Base-by-base conservation (phyloP, 1,140 invertebrate species). In the Macrobrachium rosenbergii region DNA sequence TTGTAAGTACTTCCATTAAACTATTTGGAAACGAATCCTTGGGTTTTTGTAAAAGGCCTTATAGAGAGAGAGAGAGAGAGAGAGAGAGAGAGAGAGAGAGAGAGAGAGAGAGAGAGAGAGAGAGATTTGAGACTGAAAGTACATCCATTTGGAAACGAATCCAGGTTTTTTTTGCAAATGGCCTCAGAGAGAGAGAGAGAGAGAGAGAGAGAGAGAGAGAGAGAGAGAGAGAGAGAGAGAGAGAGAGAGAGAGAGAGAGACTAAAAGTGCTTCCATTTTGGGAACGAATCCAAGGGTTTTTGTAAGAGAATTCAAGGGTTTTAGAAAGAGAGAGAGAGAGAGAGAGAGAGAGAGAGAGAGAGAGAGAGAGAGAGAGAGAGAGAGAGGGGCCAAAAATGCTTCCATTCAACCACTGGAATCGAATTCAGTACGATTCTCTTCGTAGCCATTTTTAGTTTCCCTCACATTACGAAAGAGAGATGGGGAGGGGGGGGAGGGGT, bases 401-500 rank as follows among this genome's bases (percentile, higher is more conserved):
- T 19, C 7, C n/a, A 28, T 21, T 67, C 10, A 28, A 67, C 23
- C 23, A 28, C 6, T 21, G 64, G 64, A 67, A 28, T 6, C n/a
- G 23, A 19, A 67, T 67, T 8, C n/a, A 67, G 64, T 11, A 17
- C 5, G 17, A 17, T 21, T n/a, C 10, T n/a, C 10, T 19, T 64
- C n/a, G n/a, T 28, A 16, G 58, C 11, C 21, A 62, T 16, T 37
- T 16, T 62, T 1, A 59, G 10, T 62, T 12, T 37, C 21, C 43
- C n/a, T 37, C 5, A 62, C 59, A 28, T 6, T 21, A 63, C 17
- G 28, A 14, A 17, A 14, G 58, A 59, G 45, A 14, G 52, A 59
- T 19, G 77, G 77, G 43, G 59, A 59, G 62, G 78, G n/a, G 62
- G 62, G 21, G 63, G 59, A n/a, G 62, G 19, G 78, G 45, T 23